These are phyloP conservation scores for Molorchus minor DNA, from an alignment of 2,888 invertebrate species.

Conservation along the genomic window DNA sequence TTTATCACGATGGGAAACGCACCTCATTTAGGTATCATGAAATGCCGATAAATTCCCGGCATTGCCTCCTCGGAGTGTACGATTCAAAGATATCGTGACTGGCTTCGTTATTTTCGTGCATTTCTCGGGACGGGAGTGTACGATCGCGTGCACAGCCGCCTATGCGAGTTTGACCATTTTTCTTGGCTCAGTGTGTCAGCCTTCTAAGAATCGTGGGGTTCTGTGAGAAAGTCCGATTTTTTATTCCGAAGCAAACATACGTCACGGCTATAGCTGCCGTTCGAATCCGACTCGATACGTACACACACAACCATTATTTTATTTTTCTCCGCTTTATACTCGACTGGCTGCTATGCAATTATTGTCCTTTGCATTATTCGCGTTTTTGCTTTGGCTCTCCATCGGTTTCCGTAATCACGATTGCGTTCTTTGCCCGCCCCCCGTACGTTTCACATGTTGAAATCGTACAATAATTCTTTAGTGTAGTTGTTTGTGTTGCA, in stretches of 20 bases:
- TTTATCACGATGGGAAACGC: too few species aligned
- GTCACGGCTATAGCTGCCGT: conserved; percentile 50
- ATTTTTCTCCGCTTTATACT: conserved; percentile 24
- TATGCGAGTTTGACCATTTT: conserved; percentile 62
- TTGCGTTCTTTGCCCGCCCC: too few species aligned
- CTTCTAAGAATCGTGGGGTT: conserved; percentile 62
- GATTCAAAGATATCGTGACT: conserved; percentile 57
- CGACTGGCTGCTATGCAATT: conserved; percentile 11
- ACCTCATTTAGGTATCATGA: too few species aligned
- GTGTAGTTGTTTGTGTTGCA: too few species aligned
- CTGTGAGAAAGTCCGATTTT: conserved; percentile 62
- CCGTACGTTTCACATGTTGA: too few species aligned
- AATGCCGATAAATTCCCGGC: neutral
- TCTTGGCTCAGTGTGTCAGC: conserved; percentile 62
- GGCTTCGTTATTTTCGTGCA: conserved; percentile 57
- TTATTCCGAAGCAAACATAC: conserved; percentile 51
- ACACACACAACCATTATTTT: conserved; percentile 34
- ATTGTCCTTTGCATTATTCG: conserved; percentile 9
- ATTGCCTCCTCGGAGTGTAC: conserved; percentile 45
- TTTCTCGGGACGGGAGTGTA: conserved; percentile 55
- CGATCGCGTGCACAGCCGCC: conserved; percentile 61
- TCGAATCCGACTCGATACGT: conserved; percentile 33
- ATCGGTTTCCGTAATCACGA: conserved; percentile 18
- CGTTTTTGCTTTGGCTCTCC: conserved; percentile 7
- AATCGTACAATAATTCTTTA: too few species aligned